Evolutionary conservation across 1,140 invertebrate genomes (phyloP), one percentile per base, ranked within the genome.

Genomic region (Drosophila takahashii): DNA sequence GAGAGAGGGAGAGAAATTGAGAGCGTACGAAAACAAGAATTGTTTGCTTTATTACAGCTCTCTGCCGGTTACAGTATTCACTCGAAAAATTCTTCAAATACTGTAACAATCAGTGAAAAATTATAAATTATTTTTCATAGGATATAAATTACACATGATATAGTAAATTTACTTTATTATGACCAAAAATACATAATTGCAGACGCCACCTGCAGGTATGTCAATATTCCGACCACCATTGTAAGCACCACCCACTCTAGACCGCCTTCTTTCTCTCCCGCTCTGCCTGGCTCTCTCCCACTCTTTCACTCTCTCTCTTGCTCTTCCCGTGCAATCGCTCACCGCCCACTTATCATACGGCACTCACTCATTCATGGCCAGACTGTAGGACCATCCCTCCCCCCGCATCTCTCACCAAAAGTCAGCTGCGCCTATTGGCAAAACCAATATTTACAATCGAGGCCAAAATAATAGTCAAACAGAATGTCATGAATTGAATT

Each of bases 351-450:
- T 86, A 74, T 83, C 71, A 78, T 44, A 81, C 64, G 79, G 60
- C 79, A 87, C 67, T 87, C 71, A 89, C 71, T 87, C 83, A 87
- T 87, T 87, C 83, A 87, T 87, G 66, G 79, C 84, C 77, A 83
- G 83, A 83, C 83, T 71, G 41, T 48, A 58, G 45, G 36, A 42
- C 62, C 44, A 44, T 41, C 41, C 11, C 6, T 22, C 18, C 27
- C 41, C 36, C 27, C 18, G 16, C 15, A 26, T 16, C n/a, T 50
- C 18, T n/a, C 22, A 44, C 18, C 9, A 13, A 56, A 39, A 65
- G 62, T 60, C 65, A 69, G 65, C 50, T 72, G 70, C 53, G 79
- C 78, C 78, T 79, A 86, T 86, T 83, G 79, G 83, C 75, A 86
- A 51, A 51, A 5, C 29, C 48, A 34, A 51, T 62, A 22, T 13